Evolutionary conservation across 2,113 vertebrate species (phyloP).

Genomic region (Lethenteron camtschaticum): DNA sequence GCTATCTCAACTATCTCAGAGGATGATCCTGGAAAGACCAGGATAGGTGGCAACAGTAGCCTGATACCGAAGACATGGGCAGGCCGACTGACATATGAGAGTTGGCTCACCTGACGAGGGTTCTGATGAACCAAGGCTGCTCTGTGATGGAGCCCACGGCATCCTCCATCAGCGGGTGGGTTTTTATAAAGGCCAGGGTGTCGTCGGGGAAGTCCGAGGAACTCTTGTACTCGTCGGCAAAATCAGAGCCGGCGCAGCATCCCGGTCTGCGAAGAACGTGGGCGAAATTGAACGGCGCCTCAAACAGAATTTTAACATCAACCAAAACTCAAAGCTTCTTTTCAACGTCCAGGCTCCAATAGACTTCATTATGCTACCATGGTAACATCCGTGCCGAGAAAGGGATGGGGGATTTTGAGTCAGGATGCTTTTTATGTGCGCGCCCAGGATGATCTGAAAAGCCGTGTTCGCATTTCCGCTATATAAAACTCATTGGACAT

Average conservation of each 20-base stretch:
- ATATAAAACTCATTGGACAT: too few relatives aligned
- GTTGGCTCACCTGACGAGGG: constrained; percentile 50
- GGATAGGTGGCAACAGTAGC: neutral
- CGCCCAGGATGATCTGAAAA: too few relatives aligned
- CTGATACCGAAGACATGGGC: neutral
- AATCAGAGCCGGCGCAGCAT: constrained; percentile 47
- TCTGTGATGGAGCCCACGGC: constrained; percentile 58
- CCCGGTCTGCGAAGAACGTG: constrained; percentile 38
- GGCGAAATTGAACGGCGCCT: too few relatives aligned
- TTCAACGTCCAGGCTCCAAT: too few relatives aligned
- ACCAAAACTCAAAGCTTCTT: too few relatives aligned
- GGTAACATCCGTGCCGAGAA: too few relatives aligned
- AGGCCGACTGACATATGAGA: neutral
- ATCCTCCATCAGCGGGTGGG: constrained; percentile 80
- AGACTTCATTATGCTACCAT: too few relatives aligned
- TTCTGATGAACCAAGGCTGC: constrained; percentile 64
- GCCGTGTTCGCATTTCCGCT: too few relatives aligned
- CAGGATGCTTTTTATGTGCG: too few relatives aligned
- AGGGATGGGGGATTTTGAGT: too few relatives aligned
- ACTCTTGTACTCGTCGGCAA: constrained; percentile 56
- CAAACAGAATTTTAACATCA: too few relatives aligned
- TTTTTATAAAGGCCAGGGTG: constrained; percentile 83
- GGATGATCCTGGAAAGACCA: neutral
- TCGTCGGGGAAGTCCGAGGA: constrained; percentile 75
- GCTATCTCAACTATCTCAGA: neutral